Percentiles rank a stretch among this genome's conserved stretches.
Evolutionary conservation across 2,888 invertebrate species (phyloP).

Genomic region (Tortrix viridana): DNA sequence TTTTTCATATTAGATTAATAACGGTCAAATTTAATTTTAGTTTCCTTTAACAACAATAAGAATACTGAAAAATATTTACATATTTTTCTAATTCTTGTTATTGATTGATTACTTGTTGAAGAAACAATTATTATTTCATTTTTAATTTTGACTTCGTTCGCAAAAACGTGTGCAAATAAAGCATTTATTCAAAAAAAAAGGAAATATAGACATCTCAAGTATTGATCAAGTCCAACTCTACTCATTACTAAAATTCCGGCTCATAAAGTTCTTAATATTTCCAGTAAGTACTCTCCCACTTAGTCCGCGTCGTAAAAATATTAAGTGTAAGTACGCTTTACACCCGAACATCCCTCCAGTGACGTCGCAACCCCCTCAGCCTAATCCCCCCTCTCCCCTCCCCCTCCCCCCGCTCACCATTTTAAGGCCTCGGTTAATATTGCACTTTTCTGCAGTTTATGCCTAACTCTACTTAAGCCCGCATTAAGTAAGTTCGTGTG

Average conservation of each 20-base stretch:
- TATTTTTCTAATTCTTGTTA: too few relatives aligned
- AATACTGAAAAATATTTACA: too few relatives aligned
- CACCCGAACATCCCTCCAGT: constrained; percentile 29
- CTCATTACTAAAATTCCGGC: constrained; percentile 26
- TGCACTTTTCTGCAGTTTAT: constrained; percentile 37
- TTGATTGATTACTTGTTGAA: too few relatives aligned
- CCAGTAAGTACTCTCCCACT: constrained; percentile 20
- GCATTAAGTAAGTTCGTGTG: constrained; percentile 11
- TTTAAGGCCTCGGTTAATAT: constrained; percentile 39
- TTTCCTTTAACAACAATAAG: too few relatives aligned
- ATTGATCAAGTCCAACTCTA: background rate
- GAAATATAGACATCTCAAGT: too few relatives aligned
- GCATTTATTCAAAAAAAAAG: too few relatives aligned
- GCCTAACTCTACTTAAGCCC: constrained; percentile 29
- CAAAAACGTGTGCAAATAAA: too few relatives aligned
- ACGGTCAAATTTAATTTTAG: too few relatives aligned
- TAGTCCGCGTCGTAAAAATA: constrained; percentile 35
- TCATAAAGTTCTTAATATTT: constrained; percentile 28
- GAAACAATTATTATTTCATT: too few relatives aligned
- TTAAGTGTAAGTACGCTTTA: constrained; percentile 36
- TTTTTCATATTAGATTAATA: too few relatives aligned
- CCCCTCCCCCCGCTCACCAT: constrained; percentile 23
- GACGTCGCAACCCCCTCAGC: constrained; percentile 29
- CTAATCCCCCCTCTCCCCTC: constrained; percentile 21
- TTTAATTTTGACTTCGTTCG: too few relatives aligned